These are phyloP conservation scores for Decapterus maruadsi DNA, from an alignment of 2,797 vertebrate species.

Conservation along the genomic window DNA sequence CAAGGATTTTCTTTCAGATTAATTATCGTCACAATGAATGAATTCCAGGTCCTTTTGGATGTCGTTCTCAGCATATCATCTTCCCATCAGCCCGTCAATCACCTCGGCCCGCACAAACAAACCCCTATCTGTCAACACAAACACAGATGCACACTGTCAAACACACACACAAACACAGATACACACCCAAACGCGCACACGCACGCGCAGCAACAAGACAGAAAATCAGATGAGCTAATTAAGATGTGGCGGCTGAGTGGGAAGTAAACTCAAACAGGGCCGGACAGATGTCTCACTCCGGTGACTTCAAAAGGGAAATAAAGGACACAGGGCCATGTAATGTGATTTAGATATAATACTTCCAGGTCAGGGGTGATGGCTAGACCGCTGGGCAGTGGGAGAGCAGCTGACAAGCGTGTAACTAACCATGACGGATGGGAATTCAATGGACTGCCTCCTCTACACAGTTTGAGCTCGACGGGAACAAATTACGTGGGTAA, in stretches of 20 bases:
- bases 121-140: conserved; percentile 60
- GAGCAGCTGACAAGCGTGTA: conserved; percentile 88
- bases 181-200: conserved; percentile 45
- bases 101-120: conserved; percentile 66
- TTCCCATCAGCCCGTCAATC: conserved; percentile 81
- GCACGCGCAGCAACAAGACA: conserved; percentile 34
- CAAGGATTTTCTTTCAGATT: conserved; percentile 79
- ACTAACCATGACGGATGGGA: conserved; percentile 88
- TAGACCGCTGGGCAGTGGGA: conserved; percentile 81
- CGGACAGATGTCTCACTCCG: conserved; percentile 86
- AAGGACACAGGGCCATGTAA: conserved; percentile 85
- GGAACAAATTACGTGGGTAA: conserved; percentile 74
- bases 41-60: conserved; percentile 76
- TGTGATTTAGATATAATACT: conserved; percentile 88
- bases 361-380: conserved; percentile 87
- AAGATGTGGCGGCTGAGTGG: conserved; percentile 79
- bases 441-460: conserved; percentile 85
- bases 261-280: conserved; percentile 81
- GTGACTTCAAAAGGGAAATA: conserved; percentile 82
- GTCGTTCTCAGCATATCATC: conserved; percentile 77
- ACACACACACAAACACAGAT: conserved; percentile 45
- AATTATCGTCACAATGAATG: conserved; percentile 81
- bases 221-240: conserved; percentile 85
- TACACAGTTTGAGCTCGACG: conserved; percentile 67
- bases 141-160: conserved; percentile 39